These are phyloP conservation scores for Ceratina australensis DNA, from an alignment of 1,140 invertebrate genomes.

Conservation along the genomic window DNA sequence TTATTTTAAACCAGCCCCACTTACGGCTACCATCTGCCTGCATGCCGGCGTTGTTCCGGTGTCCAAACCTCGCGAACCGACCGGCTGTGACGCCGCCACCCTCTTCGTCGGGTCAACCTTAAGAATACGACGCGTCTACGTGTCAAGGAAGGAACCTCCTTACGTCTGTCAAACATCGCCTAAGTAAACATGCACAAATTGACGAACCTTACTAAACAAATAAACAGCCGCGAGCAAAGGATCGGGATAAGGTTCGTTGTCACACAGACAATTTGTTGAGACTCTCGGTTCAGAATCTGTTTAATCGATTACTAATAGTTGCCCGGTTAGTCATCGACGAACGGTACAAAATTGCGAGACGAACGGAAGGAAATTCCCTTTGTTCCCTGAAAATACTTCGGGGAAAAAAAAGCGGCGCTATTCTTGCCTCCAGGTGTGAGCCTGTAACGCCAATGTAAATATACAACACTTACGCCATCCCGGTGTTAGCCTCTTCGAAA, in stretches of 20 bases:
- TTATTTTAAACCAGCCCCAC: conserved; percentile 72
- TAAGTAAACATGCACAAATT: too few relatives aligned
- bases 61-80: conserved; percentile 57
- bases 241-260: too few relatives aligned
- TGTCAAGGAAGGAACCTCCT: too few relatives aligned
- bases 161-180: too few relatives aligned
- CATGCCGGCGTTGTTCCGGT: conserved; percentile 66
- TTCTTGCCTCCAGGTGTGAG: conserved; percentile 76
- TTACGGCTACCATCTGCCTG: conserved; percentile 67
- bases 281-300: too few relatives aligned
- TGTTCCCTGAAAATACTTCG: conserved; percentile 56
- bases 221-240: too few relatives aligned
- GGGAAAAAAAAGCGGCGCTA: conserved; percentile 66
- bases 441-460: conserved; percentile 70
- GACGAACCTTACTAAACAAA: too few relatives aligned
- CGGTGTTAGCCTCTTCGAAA: conserved; percentile 57
- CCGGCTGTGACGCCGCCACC: conserved; percentile 23
- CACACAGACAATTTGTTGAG: too few relatives aligned
- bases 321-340: not conserved
- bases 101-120: not conserved
- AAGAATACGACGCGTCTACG: too few relatives aligned
- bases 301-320: too few relatives aligned
- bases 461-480: conserved; percentile 67
- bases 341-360: conserved; percentile 26
- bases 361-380: conserved; percentile 47